Conservation (phyloP, 2,113 vertebrate species). For the Pseudopipra pipra region DNA sequence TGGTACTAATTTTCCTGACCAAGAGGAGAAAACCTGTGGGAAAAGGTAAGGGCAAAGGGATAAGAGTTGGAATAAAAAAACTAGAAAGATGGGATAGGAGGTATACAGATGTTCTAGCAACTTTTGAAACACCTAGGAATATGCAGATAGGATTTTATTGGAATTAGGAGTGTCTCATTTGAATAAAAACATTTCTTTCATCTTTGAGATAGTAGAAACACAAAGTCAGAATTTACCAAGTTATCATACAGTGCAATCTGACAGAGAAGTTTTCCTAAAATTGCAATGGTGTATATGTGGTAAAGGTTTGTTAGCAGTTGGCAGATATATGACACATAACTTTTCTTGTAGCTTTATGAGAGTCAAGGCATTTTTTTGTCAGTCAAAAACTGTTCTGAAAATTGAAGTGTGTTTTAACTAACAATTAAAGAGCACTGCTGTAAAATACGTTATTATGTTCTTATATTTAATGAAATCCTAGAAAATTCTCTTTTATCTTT, state of each 20-base stretch:
- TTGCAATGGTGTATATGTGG: neutral
- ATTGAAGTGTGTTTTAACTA: neutral
- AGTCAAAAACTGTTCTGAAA: neutral
- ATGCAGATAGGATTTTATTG: neutral
- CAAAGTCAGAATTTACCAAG: neutral
- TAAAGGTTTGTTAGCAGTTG: neutral
- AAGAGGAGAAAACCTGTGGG: neutral
- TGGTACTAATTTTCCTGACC: neutral
- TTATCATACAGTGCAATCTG: neutral
- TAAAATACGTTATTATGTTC: neutral
- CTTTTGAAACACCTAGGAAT: neutral
- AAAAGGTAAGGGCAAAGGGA: neutral
- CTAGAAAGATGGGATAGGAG: neutral
- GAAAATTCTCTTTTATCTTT: neutral
- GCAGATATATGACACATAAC: rapidly evolving
- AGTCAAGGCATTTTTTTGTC: neutral
- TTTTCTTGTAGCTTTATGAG: neutral
- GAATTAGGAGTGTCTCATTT: neutral
- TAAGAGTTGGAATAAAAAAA: neutral
- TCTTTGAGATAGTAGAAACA: neutral
- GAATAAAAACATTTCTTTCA: neutral
- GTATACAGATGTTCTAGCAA: neutral
- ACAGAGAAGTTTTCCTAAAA: neutral
- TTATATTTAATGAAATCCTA: neutral
- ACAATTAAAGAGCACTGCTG: neutral